Percentiles rank a stretch among this genome's conserved stretches.
Evolutionary conservation across 1,140 invertebrate species (phyloP).

Genomic region (Chlorops oryzae): DNA sequence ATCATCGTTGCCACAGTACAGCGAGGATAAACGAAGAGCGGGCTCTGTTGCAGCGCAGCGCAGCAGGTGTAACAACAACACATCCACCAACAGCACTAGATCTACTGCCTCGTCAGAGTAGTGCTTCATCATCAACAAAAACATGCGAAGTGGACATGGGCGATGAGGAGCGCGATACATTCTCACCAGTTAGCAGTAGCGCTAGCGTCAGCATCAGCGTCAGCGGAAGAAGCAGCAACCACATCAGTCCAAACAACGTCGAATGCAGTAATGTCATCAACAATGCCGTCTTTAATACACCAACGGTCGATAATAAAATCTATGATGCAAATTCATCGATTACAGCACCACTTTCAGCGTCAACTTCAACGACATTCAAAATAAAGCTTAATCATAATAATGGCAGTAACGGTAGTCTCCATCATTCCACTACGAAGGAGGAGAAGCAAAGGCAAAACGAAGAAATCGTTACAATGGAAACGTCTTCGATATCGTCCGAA

Average conservation of each 20-base stretch:
- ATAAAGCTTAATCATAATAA: background rate
- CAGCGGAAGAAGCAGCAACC: conserved; percentile 3
- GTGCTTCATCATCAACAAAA: conserved; percentile 25
- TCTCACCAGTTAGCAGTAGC: conserved; percentile 26
- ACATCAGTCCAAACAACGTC: conserved; percentile 9
- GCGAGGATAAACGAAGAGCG: conserved; percentile 33
- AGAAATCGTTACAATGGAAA: conserved; percentile 57
- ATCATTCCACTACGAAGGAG: conserved; percentile 53
- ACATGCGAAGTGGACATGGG: conserved; percentile 40
- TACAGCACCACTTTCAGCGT: no score
- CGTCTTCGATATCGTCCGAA: conserved; percentile 56
- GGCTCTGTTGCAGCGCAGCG: no score
- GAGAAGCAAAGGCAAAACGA: conserved; percentile 65
- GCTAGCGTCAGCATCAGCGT: no score
- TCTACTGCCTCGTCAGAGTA: conserved; percentile 21
- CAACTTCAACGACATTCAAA: no score
- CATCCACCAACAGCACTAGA: conserved; percentile 14
- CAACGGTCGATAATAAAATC: conserved; percentile 20
- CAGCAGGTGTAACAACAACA: conserved; percentile 11
- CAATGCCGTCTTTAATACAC: background rate
- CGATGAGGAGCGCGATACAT: conserved; percentile 41
- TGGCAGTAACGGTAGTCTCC: background rate
- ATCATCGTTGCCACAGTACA: conserved; percentile 41
- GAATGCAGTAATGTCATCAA: conserved; percentile 1
- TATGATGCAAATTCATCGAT: conserved; percentile 18